Conservation (phyloP, 2,888 invertebrate species). For the Melanophora roralis region DNA sequence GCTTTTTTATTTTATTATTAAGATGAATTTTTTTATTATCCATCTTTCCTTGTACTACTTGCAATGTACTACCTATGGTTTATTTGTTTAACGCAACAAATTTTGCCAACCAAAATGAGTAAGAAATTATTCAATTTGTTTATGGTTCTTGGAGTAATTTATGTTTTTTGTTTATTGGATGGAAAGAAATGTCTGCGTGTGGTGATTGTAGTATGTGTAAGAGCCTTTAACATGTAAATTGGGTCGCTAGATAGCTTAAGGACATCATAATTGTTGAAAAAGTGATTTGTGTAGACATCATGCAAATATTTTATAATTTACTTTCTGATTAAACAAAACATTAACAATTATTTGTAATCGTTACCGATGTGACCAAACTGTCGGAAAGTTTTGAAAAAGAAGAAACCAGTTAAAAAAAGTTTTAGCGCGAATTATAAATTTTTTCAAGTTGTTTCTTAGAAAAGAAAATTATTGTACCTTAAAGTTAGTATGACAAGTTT, state of each 20-base stretch:
- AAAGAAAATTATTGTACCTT: constrained; percentile 25
- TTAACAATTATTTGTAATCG: background rate
- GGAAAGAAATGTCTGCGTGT: constrained; percentile 6
- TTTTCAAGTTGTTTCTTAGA: constrained; percentile 7
- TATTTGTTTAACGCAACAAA: constrained; percentile 45
- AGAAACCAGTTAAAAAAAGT: background rate
- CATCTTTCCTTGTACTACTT: background rate
- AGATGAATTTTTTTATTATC: constrained; percentile 2
- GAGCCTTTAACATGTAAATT: constrained; percentile 60
- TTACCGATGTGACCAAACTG: background rate
- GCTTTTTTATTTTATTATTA: background rate
- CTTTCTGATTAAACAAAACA: background rate
- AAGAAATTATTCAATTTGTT: constrained; percentile 59
- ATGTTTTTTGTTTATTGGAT: background rate
- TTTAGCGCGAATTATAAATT: background rate
- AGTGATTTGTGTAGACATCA: constrained; percentile 23
- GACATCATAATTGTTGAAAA: constrained; percentile 53
- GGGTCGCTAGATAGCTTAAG: constrained; percentile 49
- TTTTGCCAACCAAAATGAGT: constrained; percentile 6
- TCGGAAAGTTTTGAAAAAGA: background rate
- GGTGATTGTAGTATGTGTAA: background rate
- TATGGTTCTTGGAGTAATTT: constrained; percentile 41
- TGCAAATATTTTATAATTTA: constrained; percentile 24
- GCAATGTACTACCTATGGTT: constrained; percentile 22
- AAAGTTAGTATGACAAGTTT: constrained; percentile 31